Base-by-base conservation (phyloP, 2,797 vertebrate genomes). In the Petrocephalus schoutedeni region DNA sequence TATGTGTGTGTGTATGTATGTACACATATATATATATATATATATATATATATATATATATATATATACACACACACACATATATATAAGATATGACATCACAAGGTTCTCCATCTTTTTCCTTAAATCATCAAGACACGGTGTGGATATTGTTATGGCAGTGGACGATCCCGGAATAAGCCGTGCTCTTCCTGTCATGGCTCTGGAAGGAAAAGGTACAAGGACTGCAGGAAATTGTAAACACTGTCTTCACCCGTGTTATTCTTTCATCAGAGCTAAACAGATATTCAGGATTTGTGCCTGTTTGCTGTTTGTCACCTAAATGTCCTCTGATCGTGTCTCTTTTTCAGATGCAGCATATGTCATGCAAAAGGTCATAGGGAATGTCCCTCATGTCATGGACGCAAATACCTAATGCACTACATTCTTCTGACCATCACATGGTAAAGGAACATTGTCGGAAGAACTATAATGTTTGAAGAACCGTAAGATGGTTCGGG, bases 401-500 rank as follows among this genome's bases (percentile, higher is more conserved):
- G 96, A 0, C 89, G 91, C 86, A 93, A 92, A 19, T 96, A 94
- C 71, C 94, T 97, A 88, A 88, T 96, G 54, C 96, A 96, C 32
- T 96, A 94, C 90, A 92, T 94, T 89, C 95, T 94, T 91, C 96
- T 96, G 67, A 95, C 94, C 3, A 91, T 95, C 2, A 92, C 92
- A 32, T 95, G 97, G 96, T 94, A 88, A 12, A 92, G 88, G 21
- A 23, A 28, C 1, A 2, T 19, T 51, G n/a, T 74, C 28, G 41
- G 41, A 4, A 45, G 41, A 28, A 28, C 28, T 28, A 28, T 28
- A 28, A 28, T 28, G 41, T 45, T 4, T 45, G 41, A 19, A 49
- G 16, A 41, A 71, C 2, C 9, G 9, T 54, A 9, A 10, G 53
- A 58, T n/a, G 16, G 5, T 58, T 58, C 57, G 19, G 57, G 57